Conservation (phyloP, 2,113 vertebrate genomes). For the Pseudolaguvia tuberculata region DNA sequence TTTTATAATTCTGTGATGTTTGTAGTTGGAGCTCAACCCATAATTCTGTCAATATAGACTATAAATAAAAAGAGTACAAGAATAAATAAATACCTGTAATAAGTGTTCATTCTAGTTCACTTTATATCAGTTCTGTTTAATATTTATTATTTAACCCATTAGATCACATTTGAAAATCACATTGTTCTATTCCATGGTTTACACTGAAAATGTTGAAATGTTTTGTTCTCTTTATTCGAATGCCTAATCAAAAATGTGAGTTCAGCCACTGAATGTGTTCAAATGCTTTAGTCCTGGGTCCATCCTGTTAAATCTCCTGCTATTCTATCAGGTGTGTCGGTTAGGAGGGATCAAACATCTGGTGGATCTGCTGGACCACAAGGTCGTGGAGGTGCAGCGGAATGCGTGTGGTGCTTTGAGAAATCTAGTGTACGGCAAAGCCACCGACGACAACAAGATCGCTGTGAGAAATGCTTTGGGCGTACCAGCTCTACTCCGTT, state of each 20-base stretch:
- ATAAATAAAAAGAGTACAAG: too few relatives aligned
- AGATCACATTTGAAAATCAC: too few relatives aligned
- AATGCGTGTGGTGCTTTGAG: conserved; percentile 91
- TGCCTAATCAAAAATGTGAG: too few relatives aligned
- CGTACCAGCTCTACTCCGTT: conserved; percentile 83
- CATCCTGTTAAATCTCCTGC: not conserved
- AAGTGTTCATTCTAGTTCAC: too few relatives aligned
- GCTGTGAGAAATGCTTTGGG: conserved; percentile 92
- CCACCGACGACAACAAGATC: conserved; percentile 93
- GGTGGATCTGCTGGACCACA: conserved; percentile 92
- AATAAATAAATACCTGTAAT: too few relatives aligned
- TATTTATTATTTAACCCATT: too few relatives aligned
- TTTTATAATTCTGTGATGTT: too few relatives aligned
- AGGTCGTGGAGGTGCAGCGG: conserved; percentile 90
- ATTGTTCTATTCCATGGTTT: too few relatives aligned
- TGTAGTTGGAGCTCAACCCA: not conserved
- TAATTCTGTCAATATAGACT: not conserved
- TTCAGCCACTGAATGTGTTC: too few relatives aligned
- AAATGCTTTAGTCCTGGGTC: not conserved
- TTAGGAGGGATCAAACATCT: conserved; percentile 93
- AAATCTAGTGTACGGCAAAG: conserved; percentile 93
- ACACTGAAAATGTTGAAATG: too few relatives aligned
- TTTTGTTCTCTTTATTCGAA: too few relatives aligned
- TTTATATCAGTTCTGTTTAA: too few relatives aligned
- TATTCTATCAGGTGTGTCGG: conserved; percentile 78